phyloP scores from a whole-genome alignment of 2,888 invertebrate species.

The Himalopsyche japonica region DNA sequence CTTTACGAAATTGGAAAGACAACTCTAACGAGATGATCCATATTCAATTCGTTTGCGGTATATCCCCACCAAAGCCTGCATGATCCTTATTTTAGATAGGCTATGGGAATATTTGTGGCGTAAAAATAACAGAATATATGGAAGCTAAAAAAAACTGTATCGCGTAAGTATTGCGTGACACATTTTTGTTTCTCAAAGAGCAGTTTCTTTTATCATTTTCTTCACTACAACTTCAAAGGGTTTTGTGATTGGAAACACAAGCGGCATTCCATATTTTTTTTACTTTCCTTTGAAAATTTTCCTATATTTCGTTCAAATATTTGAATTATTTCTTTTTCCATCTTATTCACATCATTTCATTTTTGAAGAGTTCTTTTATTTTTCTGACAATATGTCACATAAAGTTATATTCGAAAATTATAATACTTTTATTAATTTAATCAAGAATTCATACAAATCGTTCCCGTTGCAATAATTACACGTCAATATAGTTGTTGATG shows the following conservation, averaged over 20 bases:
- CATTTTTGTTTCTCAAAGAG: neutral
- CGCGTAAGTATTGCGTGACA: neutral
- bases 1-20: conserved; percentile 16
- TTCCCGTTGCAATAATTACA: too few relatives aligned
- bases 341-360: too few relatives aligned
- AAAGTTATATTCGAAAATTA: too few relatives aligned
- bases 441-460: too few relatives aligned
- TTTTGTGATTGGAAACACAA: neutral
- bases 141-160: neutral
- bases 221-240: neutral
- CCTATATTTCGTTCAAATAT: neutral
- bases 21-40: conserved; percentile 29
- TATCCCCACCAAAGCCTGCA: neutral
- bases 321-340: neutral
- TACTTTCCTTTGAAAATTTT: neutral
- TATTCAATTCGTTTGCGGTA: conserved; percentile 22
- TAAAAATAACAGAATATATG: neutral
- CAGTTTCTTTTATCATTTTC: neutral
- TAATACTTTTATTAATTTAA: too few relatives aligned
- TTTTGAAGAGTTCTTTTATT: too few relatives aligned
- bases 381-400: too few relatives aligned
- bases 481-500: too few relatives aligned
- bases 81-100: conserved; percentile 3
- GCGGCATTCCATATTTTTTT: neutral
- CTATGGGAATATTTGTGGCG: neutral